Evolutionary conservation across 1,140 invertebrate genomes (phyloP).

Genomic region (Eriocheir sinensis): DNA sequence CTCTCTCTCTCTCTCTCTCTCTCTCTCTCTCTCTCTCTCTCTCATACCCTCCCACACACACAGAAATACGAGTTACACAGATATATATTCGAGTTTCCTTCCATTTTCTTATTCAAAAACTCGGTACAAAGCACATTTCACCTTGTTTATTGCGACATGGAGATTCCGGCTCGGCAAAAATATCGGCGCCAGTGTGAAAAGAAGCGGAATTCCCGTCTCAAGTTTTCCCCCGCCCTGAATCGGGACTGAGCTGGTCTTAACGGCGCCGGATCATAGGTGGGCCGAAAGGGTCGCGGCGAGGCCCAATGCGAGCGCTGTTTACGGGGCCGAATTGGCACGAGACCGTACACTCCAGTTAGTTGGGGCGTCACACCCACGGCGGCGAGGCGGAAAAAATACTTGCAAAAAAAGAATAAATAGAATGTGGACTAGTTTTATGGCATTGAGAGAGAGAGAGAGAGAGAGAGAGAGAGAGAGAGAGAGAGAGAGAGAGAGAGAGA

Average conservation of each 20-base stretch:
- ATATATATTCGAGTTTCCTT: background rate
- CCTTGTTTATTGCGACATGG: background rate
- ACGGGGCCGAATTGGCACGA: background rate
- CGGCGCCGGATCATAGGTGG: background rate
- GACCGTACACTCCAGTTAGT: background rate
- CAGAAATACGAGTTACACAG: background rate
- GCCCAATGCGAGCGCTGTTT: background rate
- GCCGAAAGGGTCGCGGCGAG: background rate
- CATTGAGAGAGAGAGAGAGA: slow-evolving; percentile 15
- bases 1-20: background rate
- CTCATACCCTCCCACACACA: background rate
- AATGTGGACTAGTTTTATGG: background rate
- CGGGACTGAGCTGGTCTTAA: background rate
- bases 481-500: slow-evolving; percentile 18
- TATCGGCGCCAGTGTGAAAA: background rate
- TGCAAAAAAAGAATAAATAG: slow-evolving; percentile 2
- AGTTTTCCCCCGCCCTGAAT: background rate
- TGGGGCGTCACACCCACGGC: background rate
- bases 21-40: slow-evolving; percentile 40
- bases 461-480: slow-evolving; percentile 29
- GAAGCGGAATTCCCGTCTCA: background rate
- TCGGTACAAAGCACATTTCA: background rate
- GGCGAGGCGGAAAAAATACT: no score
- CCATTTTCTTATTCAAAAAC: background rate
- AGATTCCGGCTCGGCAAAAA: background rate